Base-by-base conservation (phyloP, 2,888 invertebrate genomes). In the Hirtodrosophila cameraria region DNA sequence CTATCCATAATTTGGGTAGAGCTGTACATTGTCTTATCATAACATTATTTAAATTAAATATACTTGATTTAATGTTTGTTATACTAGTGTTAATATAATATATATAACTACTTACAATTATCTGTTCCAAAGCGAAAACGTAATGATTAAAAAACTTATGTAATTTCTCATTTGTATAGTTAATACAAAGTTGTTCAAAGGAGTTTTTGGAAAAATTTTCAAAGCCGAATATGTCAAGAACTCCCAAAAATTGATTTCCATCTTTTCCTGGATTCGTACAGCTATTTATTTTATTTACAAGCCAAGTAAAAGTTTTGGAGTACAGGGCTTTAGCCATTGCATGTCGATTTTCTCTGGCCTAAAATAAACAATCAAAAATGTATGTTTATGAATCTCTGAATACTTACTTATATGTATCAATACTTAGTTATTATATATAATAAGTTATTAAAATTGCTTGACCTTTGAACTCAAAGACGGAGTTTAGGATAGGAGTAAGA, bases 111-210 rank as follows among this genome's bases (percentile, higher is more conserved):
- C 96, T 94, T 91, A 97, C 97, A 88, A 97, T 95, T 92, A 97
- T 96, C 91, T 97, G 97, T 90, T 98, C 98, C 72, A 98, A 90
- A 1, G 97, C 97, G 88, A 98, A 98, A 18, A 98, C 97, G 88
- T 98, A 97, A 89, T 98, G 97, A 92, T 98, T 98, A 91, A 98
- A 98, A 92, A 98, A 97, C 92, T 97, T 97, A 89, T 97, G 97
- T 27, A 97, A 92, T 90, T 97, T 97, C 90, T 97, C 97, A 89
- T 97, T 97, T 0, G 97, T 97, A 91, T 97, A 97, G 91, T 97
- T 97, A 71, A 97, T 97, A 89, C 97, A 97, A 8, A 97, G 93
- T 88, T 97, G 97, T 89, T 97, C 97, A 79, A 97, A 95, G 1
- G 97, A 97, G 90, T 97, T 97, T n/a, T 94, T 92, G 2, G 94